Evolutionary conservation across 2,888 invertebrate genomes (phyloP), one percentile per base, ranked within the genome.

Genomic region (Trichogramma dendrolimi): DNA sequence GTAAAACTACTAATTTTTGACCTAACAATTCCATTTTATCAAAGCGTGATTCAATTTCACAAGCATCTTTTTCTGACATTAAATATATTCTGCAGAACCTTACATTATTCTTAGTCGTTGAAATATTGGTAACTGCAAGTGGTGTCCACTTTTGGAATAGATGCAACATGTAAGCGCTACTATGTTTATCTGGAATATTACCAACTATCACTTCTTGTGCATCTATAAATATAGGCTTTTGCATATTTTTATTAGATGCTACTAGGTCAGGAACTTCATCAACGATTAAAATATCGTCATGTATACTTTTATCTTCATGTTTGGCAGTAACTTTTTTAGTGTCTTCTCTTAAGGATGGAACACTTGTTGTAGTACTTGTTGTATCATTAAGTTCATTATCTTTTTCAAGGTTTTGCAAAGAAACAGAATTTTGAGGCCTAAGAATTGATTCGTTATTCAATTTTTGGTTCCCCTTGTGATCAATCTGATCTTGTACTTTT

Each of bases 41-140:
- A 55, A 73, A 74, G 47, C 69, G 53, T 7, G 61, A 61, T 52
- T 73, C 68, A 0, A 67, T 67, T 4, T 63, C 63, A 5, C 55
- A 4, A 1, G 73, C 73, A 14, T 73, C 70, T 10, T 65, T 49
- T 1, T 4, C 1, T 1, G 68, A 66, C 49, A 67, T 67, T 27
- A 75, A 73, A 52, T 72, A 78, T 41, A 76, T 71, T 10, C 70
- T 67, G 53, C 76, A 77, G 58, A 73, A 78, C 49, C 72, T 69
- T 38, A 73, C 48, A 4, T 46, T 59, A 10, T 47, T 49, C 4
- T 59, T 4, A 3, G 64, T 27, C 3, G 42, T 52, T 50, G 67
- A 70, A 27, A 76, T 71, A 8, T 62, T 11, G 0, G 71, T 71
- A 4, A 70, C 65, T 1, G 70, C 63, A 51, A 78, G 67, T 0